phyloP scores from a whole-genome alignment of 2,797 vertebrate genomes.

The Hemitrygon akajei region DNA sequence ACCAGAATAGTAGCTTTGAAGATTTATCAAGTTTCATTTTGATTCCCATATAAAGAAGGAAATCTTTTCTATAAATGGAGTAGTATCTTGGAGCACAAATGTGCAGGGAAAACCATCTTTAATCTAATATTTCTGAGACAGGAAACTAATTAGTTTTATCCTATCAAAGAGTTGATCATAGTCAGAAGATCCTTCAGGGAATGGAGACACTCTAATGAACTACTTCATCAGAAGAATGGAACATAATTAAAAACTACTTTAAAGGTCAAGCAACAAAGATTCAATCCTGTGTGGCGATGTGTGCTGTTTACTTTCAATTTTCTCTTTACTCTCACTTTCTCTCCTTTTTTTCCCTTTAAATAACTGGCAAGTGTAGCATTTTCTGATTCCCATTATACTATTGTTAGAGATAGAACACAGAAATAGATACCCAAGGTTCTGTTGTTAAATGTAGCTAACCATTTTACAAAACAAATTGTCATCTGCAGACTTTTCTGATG shows the following conservation, averaged over 20 bases:
- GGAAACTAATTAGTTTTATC: conserved; percentile 36
- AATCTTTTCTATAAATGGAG: not conserved
- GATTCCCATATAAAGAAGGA: not conserved
- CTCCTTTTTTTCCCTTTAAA: not conserved
- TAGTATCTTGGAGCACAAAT: not conserved
- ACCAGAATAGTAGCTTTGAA: not conserved
- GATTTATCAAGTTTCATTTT: conserved; percentile 18
- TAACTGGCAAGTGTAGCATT: not conserved
- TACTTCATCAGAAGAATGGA: conserved; percentile 31
- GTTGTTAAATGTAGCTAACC: not conserved
- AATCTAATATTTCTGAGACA: conserved; percentile 24
- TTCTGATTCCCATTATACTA: not conserved
- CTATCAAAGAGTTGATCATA: conserved; percentile 19
- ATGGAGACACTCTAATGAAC: conserved; percentile 16
- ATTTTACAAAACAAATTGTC: not conserved
- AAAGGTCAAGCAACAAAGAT: conserved; percentile 32
- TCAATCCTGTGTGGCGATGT: not conserved
- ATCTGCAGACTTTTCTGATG: not conserved
- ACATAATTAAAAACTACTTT: conserved; percentile 28
- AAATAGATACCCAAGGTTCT: not conserved
- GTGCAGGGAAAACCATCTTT: conserved; percentile 7
- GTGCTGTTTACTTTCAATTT: not conserved
- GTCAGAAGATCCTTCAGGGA: conserved; percentile 20
- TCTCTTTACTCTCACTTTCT: not conserved
- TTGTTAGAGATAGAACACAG: not conserved